phyloP scores from a whole-genome alignment of 1,140 invertebrate genomes.

The Hycleus cichorii region DNA sequence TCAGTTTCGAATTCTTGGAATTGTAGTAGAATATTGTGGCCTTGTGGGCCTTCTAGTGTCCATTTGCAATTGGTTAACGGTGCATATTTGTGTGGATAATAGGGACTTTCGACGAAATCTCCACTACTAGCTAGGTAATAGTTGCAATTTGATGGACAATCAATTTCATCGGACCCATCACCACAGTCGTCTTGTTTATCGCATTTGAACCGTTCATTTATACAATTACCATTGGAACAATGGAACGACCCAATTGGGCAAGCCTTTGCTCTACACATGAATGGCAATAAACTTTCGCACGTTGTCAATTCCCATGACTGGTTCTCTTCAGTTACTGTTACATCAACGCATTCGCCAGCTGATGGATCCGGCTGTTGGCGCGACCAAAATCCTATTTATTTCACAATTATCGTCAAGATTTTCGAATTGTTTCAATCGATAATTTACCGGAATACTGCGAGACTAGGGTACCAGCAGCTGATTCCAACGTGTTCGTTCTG shows the following conservation, averaged over 20 bases:
- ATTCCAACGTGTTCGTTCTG: constrained; percentile 86
- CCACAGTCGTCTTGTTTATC: constrained; percentile 91
- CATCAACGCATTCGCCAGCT: constrained; percentile 82
- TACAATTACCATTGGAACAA: constrained; percentile 87
- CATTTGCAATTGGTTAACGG: constrained; percentile 90
- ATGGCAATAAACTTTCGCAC: constrained; percentile 88
- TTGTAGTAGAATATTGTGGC: constrained; percentile 84
- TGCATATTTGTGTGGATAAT: constrained; percentile 88
- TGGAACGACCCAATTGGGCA: constrained; percentile 87
- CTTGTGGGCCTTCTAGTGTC: constrained; percentile 93
- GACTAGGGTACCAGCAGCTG: constrained; percentile 81
- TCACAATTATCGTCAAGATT: neutral
- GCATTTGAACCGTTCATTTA: constrained; percentile 82
- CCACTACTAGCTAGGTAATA: constrained; percentile 89
- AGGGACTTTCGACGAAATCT: constrained; percentile 91
- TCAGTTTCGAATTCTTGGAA: constrained; percentile 97
- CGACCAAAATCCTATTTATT: constrained; percentile 70
- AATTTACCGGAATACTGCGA: constrained; percentile 79
- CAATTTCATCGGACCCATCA: constrained; percentile 84
- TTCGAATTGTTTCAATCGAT: neutral
- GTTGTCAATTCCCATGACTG: constrained; percentile 91
- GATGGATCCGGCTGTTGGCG: constrained; percentile 76
- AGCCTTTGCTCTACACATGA: constrained; percentile 86
- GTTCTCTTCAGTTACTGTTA: constrained; percentile 59
- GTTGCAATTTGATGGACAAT: constrained; percentile 81